Evolutionary conservation across 2,888 invertebrate genomes (phyloP).

Genomic region (Micoletzkya japonica): DNA sequence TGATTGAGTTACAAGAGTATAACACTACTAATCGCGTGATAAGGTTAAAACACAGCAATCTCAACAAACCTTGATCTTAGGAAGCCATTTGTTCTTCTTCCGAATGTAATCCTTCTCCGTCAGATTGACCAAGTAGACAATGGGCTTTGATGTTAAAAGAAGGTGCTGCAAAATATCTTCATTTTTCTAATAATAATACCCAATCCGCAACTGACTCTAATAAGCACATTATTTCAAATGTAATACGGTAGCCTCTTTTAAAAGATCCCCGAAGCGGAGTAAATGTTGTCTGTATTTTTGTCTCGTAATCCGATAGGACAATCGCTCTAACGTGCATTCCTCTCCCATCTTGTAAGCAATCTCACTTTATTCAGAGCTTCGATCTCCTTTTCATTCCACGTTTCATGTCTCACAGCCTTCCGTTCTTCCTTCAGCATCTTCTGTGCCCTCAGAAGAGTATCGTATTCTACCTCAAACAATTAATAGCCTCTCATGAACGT

Average conservation of each 20-base stretch:
- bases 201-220: background rate
- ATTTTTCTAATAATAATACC: background rate
- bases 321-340: background rate
- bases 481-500: background rate
- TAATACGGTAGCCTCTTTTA: too few species aligned
- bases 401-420: conserved; percentile 85
- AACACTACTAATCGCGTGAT: background rate
- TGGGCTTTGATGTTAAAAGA: conserved; percentile 94
- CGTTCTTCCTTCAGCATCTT: conserved; percentile 80
- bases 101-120: conserved; percentile 96
- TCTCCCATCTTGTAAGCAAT: background rate
- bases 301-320: too few species aligned
- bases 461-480: conserved; percentile 70
- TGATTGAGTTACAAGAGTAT: background rate
- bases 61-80: conserved; percentile 80
- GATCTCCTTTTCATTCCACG: conserved; percentile 62
- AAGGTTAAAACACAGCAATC: background rate
- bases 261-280: too few species aligned
- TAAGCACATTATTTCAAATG: background rate
- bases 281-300: background rate
- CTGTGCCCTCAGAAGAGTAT: conserved; percentile 83
- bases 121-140: conserved; percentile 92
- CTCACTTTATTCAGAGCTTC: conserved; percentile 32
- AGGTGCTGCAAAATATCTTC: conserved; percentile 73
- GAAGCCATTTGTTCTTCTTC: conserved; percentile 74